Evolutionary conservation across 2,888 invertebrate species (phyloP).

Genomic region (Andrena bucephala): DNA sequence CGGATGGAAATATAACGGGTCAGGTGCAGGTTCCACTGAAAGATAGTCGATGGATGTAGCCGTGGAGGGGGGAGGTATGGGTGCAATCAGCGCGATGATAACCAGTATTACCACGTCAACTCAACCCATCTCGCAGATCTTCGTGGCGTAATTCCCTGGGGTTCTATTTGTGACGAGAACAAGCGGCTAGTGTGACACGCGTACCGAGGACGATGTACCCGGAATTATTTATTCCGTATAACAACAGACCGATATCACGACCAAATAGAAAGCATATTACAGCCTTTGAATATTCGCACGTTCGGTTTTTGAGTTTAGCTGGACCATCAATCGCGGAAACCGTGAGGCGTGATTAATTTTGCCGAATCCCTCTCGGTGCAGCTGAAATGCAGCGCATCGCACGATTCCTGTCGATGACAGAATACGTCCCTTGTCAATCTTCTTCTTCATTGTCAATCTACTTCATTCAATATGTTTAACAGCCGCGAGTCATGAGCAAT

Average conservation of each 20-base stretch:
- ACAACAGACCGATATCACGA: constrained; percentile 5
- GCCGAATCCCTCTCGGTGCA: constrained; percentile 7
- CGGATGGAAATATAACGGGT: constrained; percentile 62
- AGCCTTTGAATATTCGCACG: constrained; percentile 53
- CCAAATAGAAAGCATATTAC: constrained; percentile 65
- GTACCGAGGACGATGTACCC: constrained; percentile 64
- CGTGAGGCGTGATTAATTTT: constrained; percentile 55
- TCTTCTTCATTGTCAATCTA: constrained; percentile 13
- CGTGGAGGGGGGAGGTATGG: constrained; percentile 57
- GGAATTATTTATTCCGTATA: constrained; percentile 71
- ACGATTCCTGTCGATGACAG: constrained; percentile 51
- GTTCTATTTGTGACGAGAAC: constrained; percentile 78
- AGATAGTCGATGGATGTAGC: constrained; percentile 64
- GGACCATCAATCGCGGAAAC: constrained; percentile 52
- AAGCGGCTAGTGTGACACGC: constrained; percentile 66
- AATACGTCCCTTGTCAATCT: constrained; percentile 53
- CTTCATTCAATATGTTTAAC: constrained; percentile 60
- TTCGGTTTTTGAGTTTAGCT: constrained; percentile 42
- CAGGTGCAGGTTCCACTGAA: constrained; percentile 63
- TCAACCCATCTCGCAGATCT: constrained; percentile 67
- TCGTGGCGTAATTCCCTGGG: constrained; percentile 77
- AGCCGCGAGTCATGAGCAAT: constrained; percentile 36
- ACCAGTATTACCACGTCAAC: constrained; percentile 82
- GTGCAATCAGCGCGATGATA: constrained; percentile 82
- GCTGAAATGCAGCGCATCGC: constrained; percentile 37